A percentile compares a stretch with the other conserved stretches of the same genome.
phyloP scores from a whole-genome alignment of 2,797 vertebrate genomes.

The Novumbra hubbsi region DNA sequence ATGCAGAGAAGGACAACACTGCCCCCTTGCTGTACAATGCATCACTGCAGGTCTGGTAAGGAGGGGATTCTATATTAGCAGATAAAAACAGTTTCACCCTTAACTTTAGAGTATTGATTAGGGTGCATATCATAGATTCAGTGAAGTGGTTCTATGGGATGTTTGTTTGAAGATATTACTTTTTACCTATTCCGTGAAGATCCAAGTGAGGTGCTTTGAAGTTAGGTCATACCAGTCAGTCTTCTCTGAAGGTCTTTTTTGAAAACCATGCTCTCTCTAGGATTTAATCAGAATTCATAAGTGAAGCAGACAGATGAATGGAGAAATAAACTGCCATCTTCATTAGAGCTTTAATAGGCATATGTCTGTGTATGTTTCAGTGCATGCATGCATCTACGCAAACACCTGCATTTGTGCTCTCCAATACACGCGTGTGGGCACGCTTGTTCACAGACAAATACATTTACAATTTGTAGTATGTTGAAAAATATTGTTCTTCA shows the following conservation, averaged over 20 bases:
- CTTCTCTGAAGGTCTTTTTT: neutral
- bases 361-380: neutral
- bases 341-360: constrained; percentile 35
- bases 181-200: constrained; percentile 15
- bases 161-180: constrained; percentile 29
- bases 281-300: neutral
- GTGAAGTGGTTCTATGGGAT: constrained; percentile 2
- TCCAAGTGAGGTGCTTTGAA: neutral
- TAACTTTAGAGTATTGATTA: constrained; percentile 22
- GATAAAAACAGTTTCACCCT: neutral
- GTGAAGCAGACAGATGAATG: neutral
- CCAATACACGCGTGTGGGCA: too few relatives aligned
- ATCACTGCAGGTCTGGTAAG: constrained; percentile 8
- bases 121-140: neutral
- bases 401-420: neutral
- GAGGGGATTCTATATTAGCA: constrained; percentile 26
- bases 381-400: too few relatives aligned
- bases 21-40: constrained; percentile 66
- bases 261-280: neutral
- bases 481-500: neutral
- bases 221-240: constrained; percentile 6
- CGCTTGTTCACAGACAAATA: too few relatives aligned
- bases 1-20: constrained; percentile 68
- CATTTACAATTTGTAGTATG: neutral
- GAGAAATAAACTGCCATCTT: constrained; percentile 27